phyloP scores from a whole-genome alignment of 2,888 invertebrate species.

The Andrena marginata region DNA sequence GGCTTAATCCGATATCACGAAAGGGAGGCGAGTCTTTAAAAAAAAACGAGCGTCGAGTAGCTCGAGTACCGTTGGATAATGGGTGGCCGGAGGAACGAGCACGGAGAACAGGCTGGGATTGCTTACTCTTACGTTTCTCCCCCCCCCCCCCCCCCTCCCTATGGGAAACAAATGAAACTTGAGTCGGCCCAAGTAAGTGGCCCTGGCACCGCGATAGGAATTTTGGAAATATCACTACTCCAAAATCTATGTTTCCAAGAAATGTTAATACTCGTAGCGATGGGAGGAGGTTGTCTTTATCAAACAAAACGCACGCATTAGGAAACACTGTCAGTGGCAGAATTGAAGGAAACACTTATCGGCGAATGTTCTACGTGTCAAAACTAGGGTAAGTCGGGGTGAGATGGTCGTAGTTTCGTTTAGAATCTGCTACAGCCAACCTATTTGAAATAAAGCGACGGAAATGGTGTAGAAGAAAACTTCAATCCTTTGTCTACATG shows the following conservation, averaged over 20 bases:
- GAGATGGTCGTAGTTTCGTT: no score
- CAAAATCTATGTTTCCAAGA: not conserved
- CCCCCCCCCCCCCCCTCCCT: no score
- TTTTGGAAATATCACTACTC: not conserved
- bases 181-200: not conserved
- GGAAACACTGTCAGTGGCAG: no score
- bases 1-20: constrained; percentile 64
- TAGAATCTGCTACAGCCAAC: no score
- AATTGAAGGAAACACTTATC: no score
- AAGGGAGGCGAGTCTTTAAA: constrained; percentile 38
- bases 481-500: no score
- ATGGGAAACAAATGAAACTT: constrained; percentile 7
- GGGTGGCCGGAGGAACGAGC: constrained; percentile 49
- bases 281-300: no score
- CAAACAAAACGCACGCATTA: no score
- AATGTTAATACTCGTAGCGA: not conserved
- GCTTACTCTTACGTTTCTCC: constrained; percentile 3
- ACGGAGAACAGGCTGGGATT: constrained; percentile 18
- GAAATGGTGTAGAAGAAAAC: no score
- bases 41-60: constrained; percentile 39
- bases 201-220: not conserved
- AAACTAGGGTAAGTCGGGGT: no score
- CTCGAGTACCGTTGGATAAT: constrained; percentile 54
- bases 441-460: no score
- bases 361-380: no score